These are phyloP conservation scores for Melitaea cinxia DNA, from an alignment of 1,140 invertebrate species.

Conservation along the genomic window DNA sequence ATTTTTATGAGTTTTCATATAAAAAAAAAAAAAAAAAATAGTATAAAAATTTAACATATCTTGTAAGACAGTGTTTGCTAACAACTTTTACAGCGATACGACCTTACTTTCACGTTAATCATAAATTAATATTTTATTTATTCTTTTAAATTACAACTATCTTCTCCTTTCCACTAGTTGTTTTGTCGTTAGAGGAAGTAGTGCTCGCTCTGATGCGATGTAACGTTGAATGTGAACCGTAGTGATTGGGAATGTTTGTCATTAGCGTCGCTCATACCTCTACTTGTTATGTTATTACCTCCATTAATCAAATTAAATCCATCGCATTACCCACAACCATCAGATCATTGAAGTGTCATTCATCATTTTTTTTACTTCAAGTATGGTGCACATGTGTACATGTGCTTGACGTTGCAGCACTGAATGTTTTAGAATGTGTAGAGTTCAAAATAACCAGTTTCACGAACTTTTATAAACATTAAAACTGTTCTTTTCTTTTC, in stretches of 20 bases:
- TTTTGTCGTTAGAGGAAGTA: slow-evolving; percentile 42
- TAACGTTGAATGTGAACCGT: slow-evolving; percentile 74
- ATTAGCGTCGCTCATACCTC: slow-evolving; percentile 45
- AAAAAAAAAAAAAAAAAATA: background rate
- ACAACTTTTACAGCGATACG: background rate
- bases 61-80: slow-evolving; percentile 1
- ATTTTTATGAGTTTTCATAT: too few species aligned
- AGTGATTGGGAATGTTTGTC: slow-evolving; percentile 61
- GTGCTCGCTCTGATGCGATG: slow-evolving; percentile 41
- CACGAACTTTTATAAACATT: background rate
- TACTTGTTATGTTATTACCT: slow-evolving; percentile 37
- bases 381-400: slow-evolving; percentile 24
- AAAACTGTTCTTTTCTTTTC: background rate
- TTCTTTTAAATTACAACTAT: slow-evolving; percentile 4
- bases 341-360: background rate
- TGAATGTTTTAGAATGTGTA: background rate
- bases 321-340: background rate
- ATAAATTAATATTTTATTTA: slow-evolving; percentile 1
- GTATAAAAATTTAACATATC: background rate
- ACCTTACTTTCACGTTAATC: slow-evolving; percentile 7
- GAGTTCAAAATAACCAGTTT: slow-evolving; percentile 15
- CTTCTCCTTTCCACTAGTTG: background rate
- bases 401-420: background rate
- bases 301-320: slow-evolving; percentile 26
- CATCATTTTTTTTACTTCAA: background rate